Evolutionary conservation across 2,888 invertebrate genomes (phyloP).

Genomic region (Plagodis pulveraria): DNA sequence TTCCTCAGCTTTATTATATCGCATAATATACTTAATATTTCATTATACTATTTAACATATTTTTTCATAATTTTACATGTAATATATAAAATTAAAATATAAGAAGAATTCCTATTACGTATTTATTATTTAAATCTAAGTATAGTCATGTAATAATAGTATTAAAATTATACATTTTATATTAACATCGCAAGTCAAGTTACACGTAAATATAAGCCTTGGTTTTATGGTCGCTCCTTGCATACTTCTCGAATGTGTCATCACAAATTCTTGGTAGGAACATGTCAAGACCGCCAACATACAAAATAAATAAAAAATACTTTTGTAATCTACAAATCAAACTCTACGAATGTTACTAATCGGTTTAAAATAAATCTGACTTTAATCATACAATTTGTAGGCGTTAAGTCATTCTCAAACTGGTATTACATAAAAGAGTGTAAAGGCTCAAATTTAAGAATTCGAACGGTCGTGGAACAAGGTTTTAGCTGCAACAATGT

Average conservation of each 20-base stretch:
- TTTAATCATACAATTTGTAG: conserved; percentile 14
- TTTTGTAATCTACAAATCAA: not conserved
- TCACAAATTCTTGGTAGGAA: conserved; percentile 18
- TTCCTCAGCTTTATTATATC: too few species aligned
- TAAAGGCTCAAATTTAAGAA: not conserved
- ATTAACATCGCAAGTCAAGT: not conserved
- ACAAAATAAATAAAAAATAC: not conserved
- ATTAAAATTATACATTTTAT: too few species aligned
- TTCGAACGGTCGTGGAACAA: conserved; percentile 10
- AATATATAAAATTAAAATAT: too few species aligned
- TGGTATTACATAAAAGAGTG: conserved; percentile 7
- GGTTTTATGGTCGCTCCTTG: conserved; percentile 3
- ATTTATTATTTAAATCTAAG: too few species aligned
- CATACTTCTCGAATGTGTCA: conserved; percentile 20
- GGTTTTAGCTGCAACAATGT: conserved; percentile 10
- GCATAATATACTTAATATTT: too few species aligned
- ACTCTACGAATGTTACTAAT: conserved; percentile 4
- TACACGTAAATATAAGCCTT: conserved; percentile 1
- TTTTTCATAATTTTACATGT: too few species aligned
- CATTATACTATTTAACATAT: too few species aligned
- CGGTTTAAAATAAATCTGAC: conserved; percentile 14
- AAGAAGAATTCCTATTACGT: too few species aligned
- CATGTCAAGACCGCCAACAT: conserved; percentile 12
- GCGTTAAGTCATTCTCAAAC: conserved; percentile 6
- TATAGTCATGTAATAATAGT: too few species aligned